These are phyloP conservation scores for Plebejus argus DNA, from an alignment of 2,888 invertebrate genomes.

Conservation along the genomic window DNA sequence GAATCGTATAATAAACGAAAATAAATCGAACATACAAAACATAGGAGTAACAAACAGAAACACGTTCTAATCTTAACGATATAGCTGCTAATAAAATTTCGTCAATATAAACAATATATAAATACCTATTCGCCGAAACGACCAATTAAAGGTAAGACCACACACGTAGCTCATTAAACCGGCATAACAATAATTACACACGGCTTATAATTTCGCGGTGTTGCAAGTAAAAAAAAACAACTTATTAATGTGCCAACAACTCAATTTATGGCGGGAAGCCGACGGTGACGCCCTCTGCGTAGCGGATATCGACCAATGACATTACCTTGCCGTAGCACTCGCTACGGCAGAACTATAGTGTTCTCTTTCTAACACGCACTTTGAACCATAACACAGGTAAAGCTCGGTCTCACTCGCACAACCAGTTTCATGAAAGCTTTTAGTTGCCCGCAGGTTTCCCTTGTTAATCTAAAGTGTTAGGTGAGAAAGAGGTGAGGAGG, in stretches of 20 bases:
- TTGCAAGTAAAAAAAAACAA: slow-evolving; percentile 64
- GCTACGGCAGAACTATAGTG: slow-evolving; percentile 45
- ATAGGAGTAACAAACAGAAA: slow-evolving; percentile 27
- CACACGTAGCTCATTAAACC: slow-evolving; percentile 76
- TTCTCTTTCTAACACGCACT: slow-evolving; percentile 53
- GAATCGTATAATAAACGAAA: slow-evolving; percentile 13
- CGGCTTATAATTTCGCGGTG: slow-evolving; percentile 77
- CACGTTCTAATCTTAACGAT: slow-evolving; percentile 29
- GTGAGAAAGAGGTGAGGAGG: slow-evolving; percentile 27
- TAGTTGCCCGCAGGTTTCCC: slow-evolving; percentile 17
- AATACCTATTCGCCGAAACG: slow-evolving; percentile 18
- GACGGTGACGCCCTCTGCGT: slow-evolving; percentile 70
- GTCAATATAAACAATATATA: slow-evolving; percentile 31
- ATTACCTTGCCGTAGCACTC: slow-evolving; percentile 47
- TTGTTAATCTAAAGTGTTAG: slow-evolving; percentile 31
- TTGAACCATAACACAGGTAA: neutral
- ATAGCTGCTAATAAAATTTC: slow-evolving; percentile 30
- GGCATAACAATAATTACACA: slow-evolving; percentile 72
- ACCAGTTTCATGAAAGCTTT: slow-evolving; percentile 32
- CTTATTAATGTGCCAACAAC: slow-evolving; percentile 81
- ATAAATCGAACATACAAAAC: slow-evolving; percentile 23
- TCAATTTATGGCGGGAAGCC: slow-evolving; percentile 79
- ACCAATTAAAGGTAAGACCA: slow-evolving; percentile 53
- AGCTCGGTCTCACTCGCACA: neutral
- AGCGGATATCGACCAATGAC: slow-evolving; percentile 65